phyloP scores from a whole-genome alignment of 2,888 invertebrate species.

The Machimus rusticus region DNA sequence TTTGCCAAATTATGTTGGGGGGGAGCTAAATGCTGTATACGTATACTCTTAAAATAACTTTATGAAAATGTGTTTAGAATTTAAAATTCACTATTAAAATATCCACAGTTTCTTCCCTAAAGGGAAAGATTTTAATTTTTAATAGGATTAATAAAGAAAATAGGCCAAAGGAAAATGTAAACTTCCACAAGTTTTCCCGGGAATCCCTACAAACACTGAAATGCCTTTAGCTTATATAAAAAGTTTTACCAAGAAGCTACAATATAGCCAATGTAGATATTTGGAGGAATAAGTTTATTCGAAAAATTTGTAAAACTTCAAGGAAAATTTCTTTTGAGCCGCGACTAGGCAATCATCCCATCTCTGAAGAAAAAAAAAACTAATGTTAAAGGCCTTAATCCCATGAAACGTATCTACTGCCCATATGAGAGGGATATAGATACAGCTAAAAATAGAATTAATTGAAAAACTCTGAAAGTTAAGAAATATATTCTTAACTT shows the following conservation, averaged over 20 bases:
- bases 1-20: too few relatives aligned
- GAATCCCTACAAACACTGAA: background rate
- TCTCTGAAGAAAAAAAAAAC: background rate
- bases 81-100: background rate
- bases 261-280: background rate
- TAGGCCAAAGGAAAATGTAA: background rate
- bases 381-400: background rate
- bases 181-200: background rate
- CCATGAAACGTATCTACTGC: background rate
- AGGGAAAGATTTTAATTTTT: background rate
- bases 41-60: too few relatives aligned
- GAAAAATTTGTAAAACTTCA: background rate
- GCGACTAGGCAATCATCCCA: background rate
- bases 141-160: background rate
- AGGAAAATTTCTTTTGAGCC: background rate
- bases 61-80: background rate
- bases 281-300: background rate
- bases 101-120: background rate
- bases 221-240: background rate
- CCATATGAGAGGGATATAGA: background rate
- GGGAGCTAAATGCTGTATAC: too few relatives aligned
- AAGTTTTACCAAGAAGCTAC: background rate
- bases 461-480: background rate
- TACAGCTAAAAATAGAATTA: background rate
- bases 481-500: background rate